Evolutionary conservation across 2,797 vertebrate genomes (phyloP), one percentile per base, ranked within the genome.

Genomic region (Odontamblyopus lacepedii): DNA sequence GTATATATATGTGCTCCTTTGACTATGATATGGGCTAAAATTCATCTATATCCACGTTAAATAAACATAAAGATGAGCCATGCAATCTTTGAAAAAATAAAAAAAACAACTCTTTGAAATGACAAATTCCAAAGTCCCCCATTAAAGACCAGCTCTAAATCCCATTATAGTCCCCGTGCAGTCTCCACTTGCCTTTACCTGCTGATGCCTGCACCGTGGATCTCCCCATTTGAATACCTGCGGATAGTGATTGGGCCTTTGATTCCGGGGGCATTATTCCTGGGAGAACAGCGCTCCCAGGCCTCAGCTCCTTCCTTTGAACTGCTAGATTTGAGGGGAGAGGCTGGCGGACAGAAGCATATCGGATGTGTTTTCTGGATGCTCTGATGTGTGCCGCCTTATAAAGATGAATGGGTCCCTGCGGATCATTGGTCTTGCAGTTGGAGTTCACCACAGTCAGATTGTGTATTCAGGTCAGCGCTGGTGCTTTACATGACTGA

Each of bases 241-340:
- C 73, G 83, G 84, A 84, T 81, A 84, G 55, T 29, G 71, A 84
- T 84, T 83, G 71, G 1, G 67, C 74, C 79, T 85, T 84, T 83
- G 57, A 83, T 90, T 87, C 83, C 80, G 0, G 0, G 27, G 71
- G 81, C 74, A 56, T 77, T 63, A 7, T 44, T 74, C 81, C 68
- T 75, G 2, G 59, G 71, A 78, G 85, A 72, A 68, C 56, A 19
- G 67, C 44, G 68, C 41, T 67, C 62, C 73, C 65, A 76, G 78
- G 73, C 74, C 67, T 67, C 73, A 81, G 75, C 72, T 76, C 72
- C 12, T 67, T 73, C 67, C 78, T 92, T 93, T 92, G 88, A 93
- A 91, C 81, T 87, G 77, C 80, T 78, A 77, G 35, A 85, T 75
- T 86, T 78, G 67, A 67, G 65, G 27, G 0, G 57, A 18, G 8